These are phyloP conservation scores for Drosophila anomelani DNA, from an alignment of 2,888 invertebrate species.

Conservation along the genomic window DNA sequence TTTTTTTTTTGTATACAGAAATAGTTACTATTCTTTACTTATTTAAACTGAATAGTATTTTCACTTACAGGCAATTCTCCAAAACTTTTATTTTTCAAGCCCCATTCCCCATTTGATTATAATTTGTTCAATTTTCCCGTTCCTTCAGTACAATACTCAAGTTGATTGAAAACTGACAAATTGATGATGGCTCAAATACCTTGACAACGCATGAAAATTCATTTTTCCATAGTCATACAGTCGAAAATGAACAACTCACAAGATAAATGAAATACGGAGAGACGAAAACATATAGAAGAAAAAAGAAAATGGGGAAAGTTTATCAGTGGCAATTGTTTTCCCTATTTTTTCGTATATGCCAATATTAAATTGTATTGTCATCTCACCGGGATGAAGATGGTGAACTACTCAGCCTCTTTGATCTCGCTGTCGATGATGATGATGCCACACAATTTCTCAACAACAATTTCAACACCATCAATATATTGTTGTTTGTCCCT, in stretches of 20 bases:
- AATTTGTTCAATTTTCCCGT: conserved; percentile 5
- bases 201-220: conserved; percentile 40
- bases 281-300: conserved; percentile 20
- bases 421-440: conserved; percentile 60
- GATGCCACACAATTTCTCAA: conserved; percentile 71
- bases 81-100: background rate
- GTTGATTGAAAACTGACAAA: conserved; percentile 41
- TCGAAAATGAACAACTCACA: conserved; percentile 54
- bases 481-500: conserved; percentile 54
- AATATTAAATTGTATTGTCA: conserved; percentile 72
- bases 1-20: background rate
- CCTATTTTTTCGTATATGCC: conserved; percentile 38
- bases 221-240: conserved; percentile 22
- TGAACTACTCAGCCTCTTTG: conserved; percentile 69
- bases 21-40: no score
- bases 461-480: conserved; percentile 73
- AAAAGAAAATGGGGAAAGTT: conserved; percentile 35
- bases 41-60: background rate
- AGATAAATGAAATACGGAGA: conserved; percentile 59
- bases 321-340: conserved; percentile 38
- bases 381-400: conserved; percentile 31
- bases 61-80: no score
- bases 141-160: conserved; percentile 10
- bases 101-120: conserved; percentile 10
- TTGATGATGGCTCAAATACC: conserved; percentile 35